Evolutionary conservation across 2,113 vertebrate species (phyloP).

Genomic region (Boleophthalmus pectinirostris): DNA sequence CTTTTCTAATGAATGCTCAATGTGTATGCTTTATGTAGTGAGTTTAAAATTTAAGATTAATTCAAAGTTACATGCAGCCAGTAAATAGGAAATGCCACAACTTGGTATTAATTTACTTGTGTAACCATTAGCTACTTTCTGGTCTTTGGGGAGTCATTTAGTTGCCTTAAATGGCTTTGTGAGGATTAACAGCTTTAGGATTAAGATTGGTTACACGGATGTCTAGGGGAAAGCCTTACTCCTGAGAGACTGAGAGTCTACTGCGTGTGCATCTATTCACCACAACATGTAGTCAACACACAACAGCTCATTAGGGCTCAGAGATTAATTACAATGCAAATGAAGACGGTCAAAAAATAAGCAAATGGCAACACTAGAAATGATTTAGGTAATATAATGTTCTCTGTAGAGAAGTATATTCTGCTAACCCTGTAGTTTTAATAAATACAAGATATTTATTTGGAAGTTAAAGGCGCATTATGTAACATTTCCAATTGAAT

Average conservation of each 20-base stretch:
- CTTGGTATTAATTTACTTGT: not conserved
- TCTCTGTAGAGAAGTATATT: not conserved
- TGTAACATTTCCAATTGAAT: too few relatives aligned
- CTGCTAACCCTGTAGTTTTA: too few relatives aligned
- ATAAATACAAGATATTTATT: too few relatives aligned
- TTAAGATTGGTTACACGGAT: slow-evolving; percentile 3
- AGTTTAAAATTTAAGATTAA: too few relatives aligned
- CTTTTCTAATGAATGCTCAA: not conserved
- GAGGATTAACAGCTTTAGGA: slow-evolving; percentile 11
- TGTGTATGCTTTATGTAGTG: too few relatives aligned
- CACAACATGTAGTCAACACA: not conserved
- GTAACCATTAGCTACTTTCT: slow-evolving; percentile 4
- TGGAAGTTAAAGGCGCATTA: too few relatives aligned
- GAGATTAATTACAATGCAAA: not conserved
- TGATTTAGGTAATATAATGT: not conserved
- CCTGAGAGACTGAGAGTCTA: not conserved
- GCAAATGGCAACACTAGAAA: not conserved
- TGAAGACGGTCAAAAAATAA: not conserved
- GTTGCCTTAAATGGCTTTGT: slow-evolving; percentile 6
- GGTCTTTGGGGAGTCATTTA: not conserved
- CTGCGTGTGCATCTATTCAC: not conserved
- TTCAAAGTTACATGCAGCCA: not conserved
- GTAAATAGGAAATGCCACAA: not conserved
- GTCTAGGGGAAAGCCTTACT: slow-evolving; percentile 4
- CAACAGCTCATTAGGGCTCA: not conserved